Base-by-base conservation (phyloP, 2,888 invertebrate species). In the Plemyria rubiginata region DNA sequence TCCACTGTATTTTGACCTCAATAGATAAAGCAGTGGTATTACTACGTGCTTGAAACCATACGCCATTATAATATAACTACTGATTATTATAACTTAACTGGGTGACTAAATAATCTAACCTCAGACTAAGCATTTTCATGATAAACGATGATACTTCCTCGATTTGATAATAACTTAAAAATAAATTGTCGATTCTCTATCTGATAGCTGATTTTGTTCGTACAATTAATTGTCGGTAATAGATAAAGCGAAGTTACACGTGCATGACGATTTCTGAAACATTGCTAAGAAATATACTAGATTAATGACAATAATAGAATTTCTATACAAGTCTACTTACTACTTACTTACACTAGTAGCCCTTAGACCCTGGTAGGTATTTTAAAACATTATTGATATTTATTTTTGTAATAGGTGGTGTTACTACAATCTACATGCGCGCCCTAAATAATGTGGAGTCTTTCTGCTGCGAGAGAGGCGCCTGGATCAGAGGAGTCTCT, bases 381-480 rank as follows among this genome's bases (percentile, higher is more conserved):
- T 32, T 8, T 32, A 5, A 32, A 32, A 29, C 1, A 8, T 32
- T 6, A 32, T 32, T 32, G 32, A 32, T 32, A 32, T n/a, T 54
- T 65, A 38, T 32, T 13, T 54, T 66, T 40, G 0, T 12, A 28
- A 45, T 6, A 70, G 92, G 95, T 51, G 95, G 95, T 29, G 94
- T 95, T 8, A 95, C 95, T 0, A 95, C 95, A 0, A 92, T 94
- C 63, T 94, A 94, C 78, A 94, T 94, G 94, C 91, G 94, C 49
- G 94, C 95, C 0, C 81, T 96, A 16, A 94, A 92, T 76, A 94
- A 94, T 71, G 94, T 95, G 32, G 96, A 96, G 79, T 95, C 95
- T 49, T 96, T 93, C 73, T 95, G 94, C 77, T 94, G 94, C 69
- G 93, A 94, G 76, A 90, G 94, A 60, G 92, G 84, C 4, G 90